phyloP scores from a whole-genome alignment of 2,888 invertebrate species.

The Idaea biselata region DNA sequence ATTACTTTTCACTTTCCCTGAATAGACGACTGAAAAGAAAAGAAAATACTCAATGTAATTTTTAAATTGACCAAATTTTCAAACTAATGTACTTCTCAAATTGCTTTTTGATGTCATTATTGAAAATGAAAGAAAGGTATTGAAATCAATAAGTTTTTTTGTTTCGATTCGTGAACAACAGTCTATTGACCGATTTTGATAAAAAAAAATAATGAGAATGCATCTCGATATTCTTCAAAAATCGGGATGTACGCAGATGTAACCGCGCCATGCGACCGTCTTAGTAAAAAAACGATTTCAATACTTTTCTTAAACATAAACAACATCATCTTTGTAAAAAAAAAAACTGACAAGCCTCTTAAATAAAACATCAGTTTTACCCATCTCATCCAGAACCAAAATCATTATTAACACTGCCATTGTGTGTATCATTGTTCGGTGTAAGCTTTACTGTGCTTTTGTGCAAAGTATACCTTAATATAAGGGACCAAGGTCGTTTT shows the following conservation, averaged over 20 bases:
- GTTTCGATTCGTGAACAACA: not conserved
- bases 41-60: not conserved
- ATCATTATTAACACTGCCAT: not conserved
- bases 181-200: not conserved
- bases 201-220: too few species aligned
- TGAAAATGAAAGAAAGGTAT: not conserved
- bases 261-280: too few species aligned
- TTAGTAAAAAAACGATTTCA: too few species aligned
- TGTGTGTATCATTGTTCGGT: constrained; percentile 1
- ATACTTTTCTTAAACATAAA: not conserved
- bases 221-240: too few species aligned
- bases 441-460: constrained; percentile 6
- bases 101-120: not conserved
- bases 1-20: not conserved
- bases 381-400: not conserved
- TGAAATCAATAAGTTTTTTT: not conserved
- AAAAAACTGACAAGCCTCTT: not conserved
- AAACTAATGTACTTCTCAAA: not conserved
- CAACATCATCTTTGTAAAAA: not conserved
- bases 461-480: not conserved
- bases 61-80: not conserved
- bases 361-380: not conserved
- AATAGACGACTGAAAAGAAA: not conserved
- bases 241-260: too few species aligned
- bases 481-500: not conserved